phyloP scores from a whole-genome alignment of 2,797 vertebrate genomes.

The Cyclopterus lumpus region DNA sequence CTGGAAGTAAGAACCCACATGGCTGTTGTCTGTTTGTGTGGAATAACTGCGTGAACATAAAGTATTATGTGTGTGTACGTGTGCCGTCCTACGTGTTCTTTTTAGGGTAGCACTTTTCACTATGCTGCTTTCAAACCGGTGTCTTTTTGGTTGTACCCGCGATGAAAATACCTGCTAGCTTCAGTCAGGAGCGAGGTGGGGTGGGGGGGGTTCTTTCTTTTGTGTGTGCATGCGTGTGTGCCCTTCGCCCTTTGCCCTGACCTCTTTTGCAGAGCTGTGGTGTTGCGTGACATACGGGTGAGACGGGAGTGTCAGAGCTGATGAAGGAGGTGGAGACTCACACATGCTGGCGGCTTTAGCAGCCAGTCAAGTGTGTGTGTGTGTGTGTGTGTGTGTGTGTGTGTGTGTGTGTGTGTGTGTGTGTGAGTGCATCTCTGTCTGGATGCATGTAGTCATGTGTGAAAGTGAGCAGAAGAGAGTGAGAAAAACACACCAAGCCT shows the following conservation, averaged over 20 bases:
- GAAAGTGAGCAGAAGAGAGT: constrained; percentile 64
- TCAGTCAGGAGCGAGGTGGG: not conserved
- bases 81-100: not conserved
- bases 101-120: not conserved
- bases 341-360: constrained; percentile 44
- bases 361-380: constrained; percentile 32
- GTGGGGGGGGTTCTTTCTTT: not conserved
- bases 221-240: constrained; percentile 32
- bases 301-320: constrained; percentile 61
- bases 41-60: not conserved
- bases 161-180: not conserved
- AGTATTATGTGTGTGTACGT: not conserved
- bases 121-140: not conserved
- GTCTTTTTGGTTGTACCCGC: not conserved
- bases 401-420: constrained; percentile 26
- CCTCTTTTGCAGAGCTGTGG: constrained; percentile 55
- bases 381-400: constrained; percentile 19
- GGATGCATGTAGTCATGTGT: constrained; percentile 54
- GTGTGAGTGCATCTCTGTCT: constrained; percentile 40
- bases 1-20: constrained; percentile 77
- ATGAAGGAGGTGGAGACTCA: constrained; percentile 57
- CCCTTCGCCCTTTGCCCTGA: constrained; percentile 58
- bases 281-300: constrained; percentile 69
- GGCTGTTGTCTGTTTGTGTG: constrained; percentile 15
- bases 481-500: constrained; percentile 60